phyloP scores from a whole-genome alignment of 2,888 invertebrate genomes.

The Bhutanitis thaidina region DNA sequence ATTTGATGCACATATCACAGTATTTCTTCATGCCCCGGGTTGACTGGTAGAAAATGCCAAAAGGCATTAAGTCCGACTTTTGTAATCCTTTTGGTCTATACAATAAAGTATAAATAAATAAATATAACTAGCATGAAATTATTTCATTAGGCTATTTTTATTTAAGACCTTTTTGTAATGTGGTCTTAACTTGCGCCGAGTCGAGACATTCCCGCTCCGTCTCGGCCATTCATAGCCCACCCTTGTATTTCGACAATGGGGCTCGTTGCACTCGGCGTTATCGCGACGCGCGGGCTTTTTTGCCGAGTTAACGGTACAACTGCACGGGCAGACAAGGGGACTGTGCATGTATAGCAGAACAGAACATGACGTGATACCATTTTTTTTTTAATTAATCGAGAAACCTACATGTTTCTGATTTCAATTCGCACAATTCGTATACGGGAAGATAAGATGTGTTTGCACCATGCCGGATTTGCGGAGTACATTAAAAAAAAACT shows the following conservation, averaged over 20 bases:
- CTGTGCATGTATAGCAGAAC: slow-evolving; percentile 2
- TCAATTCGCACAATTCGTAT: no score
- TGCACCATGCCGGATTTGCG: no score
- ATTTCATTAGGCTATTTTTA: neutral
- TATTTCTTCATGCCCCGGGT: no score
- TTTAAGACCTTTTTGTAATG: neutral
- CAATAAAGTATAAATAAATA: no score
- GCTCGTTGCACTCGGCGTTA: slow-evolving; percentile 27
- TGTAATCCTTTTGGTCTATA: no score
- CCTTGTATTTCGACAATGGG: slow-evolving; percentile 17
- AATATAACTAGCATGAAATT: neutral
- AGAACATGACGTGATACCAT: neutral
- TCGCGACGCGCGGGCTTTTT: slow-evolving; percentile 24
- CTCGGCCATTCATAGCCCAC: slow-evolving; percentile 18
- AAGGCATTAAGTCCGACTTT: no score
- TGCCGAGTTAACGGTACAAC: slow-evolving; percentile 26
- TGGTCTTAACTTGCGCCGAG: neutral
- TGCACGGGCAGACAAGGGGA: slow-evolving; percentile 16
- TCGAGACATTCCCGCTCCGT: slow-evolving; percentile 11
- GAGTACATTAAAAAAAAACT: no score
- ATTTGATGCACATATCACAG: no score
- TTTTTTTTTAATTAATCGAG: neutral
- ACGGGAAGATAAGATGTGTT: no score
- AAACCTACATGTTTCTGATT: no score
- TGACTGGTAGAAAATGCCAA: no score